phyloP scores from a whole-genome alignment of 2,113 vertebrate species.

The Danio rerio region DNA sequence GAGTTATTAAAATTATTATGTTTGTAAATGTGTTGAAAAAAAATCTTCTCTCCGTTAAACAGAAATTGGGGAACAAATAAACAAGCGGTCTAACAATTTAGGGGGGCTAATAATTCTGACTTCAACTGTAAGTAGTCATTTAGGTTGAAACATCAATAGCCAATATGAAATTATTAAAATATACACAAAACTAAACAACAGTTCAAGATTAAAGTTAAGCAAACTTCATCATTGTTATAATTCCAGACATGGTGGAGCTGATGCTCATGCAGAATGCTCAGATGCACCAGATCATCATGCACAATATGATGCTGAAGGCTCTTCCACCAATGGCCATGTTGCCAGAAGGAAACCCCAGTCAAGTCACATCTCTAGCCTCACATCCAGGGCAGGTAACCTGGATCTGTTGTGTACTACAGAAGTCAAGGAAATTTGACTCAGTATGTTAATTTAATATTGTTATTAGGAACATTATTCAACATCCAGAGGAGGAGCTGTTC shows the following conservation, averaged over 20 bases:
- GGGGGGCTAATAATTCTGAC: too few relatives aligned
- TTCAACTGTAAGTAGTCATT: too few relatives aligned
- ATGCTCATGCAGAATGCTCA: slow-evolving; percentile 91
- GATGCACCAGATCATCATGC: slow-evolving; percentile 90
- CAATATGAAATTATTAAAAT: background rate
- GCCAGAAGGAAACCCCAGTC: slow-evolving; percentile 33
- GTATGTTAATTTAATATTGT: background rate
- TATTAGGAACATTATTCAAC: slow-evolving; percentile 60
- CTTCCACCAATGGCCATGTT: slow-evolving; percentile 62
- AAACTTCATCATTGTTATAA: background rate
- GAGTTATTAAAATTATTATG: too few relatives aligned
- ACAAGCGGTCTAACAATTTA: too few relatives aligned
- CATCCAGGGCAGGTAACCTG: slow-evolving; percentile 67
- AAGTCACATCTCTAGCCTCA: slow-evolving; percentile 5
- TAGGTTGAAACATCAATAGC: background rate
- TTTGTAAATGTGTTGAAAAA: too few relatives aligned
- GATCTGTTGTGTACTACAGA: background rate
- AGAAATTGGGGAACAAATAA: too few relatives aligned
- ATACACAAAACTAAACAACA: background rate
- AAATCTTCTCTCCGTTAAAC: too few relatives aligned
- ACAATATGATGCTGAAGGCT: slow-evolving; percentile 88
- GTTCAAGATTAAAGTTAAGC: background rate
- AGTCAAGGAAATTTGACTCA: too few relatives aligned
- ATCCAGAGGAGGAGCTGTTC: slow-evolving; percentile 67
- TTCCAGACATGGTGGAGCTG: slow-evolving; percentile 85